Percentiles rank a stretch among this genome's conserved stretches.
phyloP scores from a whole-genome alignment of 2,797 vertebrate genomes.

The Sus cebifrons region DNA sequence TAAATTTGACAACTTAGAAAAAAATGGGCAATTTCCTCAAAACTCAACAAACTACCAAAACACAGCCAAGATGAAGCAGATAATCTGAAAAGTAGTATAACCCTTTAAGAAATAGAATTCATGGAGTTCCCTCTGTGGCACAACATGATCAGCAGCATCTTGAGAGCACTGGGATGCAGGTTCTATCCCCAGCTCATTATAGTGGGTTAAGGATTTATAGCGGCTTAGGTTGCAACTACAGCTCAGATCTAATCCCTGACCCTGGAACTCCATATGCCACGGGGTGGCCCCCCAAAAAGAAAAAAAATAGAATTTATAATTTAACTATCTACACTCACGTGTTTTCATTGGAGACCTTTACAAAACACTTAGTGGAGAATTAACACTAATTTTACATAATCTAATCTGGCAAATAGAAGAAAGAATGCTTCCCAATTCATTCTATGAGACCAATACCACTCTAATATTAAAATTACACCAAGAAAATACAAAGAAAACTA shows the following conservation, averaged over 20 bases:
- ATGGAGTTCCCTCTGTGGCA: not conserved
- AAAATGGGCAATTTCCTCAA: not conserved
- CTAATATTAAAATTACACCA: not conserved
- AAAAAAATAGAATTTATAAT: not conserved
- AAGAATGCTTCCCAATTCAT: not conserved
- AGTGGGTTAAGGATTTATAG: no score
- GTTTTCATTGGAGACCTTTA: not conserved
- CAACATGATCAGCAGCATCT: no score
- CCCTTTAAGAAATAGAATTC: not conserved
- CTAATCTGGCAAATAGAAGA: not conserved
- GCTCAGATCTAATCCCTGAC: no score
- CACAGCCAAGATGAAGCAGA: not conserved
- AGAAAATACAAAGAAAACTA: not conserved
- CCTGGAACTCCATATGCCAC: no score
- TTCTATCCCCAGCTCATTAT: no score
- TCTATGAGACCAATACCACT: not conserved
- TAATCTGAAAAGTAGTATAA: not conserved
- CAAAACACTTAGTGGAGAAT: constrained; percentile 1
- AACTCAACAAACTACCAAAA: constrained; percentile 46
- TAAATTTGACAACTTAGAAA: not conserved
- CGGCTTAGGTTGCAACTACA: no score
- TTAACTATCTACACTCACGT: not conserved
- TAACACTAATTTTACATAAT: not conserved
- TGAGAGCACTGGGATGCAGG: no score
- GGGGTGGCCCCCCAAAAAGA: no score